phyloP scores from a whole-genome alignment of 2,888 invertebrate species.

The Tetragnatha montana region DNA sequence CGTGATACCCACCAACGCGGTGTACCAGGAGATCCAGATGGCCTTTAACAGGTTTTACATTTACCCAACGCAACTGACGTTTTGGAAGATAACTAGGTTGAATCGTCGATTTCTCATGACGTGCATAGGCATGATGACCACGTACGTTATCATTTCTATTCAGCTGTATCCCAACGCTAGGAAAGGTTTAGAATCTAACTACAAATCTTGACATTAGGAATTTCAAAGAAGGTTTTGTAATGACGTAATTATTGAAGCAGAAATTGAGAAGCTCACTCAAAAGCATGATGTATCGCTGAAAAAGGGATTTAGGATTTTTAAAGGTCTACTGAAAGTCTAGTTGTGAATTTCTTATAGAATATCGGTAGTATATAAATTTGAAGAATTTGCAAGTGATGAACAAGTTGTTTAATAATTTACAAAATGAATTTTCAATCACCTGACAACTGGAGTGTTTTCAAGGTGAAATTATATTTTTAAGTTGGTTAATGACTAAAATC shows the following conservation, averaged over 20 bases:
- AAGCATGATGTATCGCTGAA: too few species aligned
- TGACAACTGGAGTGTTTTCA: too few species aligned
- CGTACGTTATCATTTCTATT: slow-evolving; percentile 40
- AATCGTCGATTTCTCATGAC: slow-evolving; percentile 39
- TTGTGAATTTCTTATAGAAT: too few species aligned
- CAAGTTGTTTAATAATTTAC: too few species aligned
- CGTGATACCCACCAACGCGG: neutral
- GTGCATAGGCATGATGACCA: slow-evolving; percentile 40
- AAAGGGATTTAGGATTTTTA: too few species aligned
- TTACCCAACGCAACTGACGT: slow-evolving; percentile 21
- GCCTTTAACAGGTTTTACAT: slow-evolving; percentile 15
- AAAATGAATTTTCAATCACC: too few species aligned
- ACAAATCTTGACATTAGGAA: neutral
- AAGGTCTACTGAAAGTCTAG: too few species aligned
- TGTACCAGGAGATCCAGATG: slow-evolving; percentile 27
- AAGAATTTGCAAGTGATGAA: too few species aligned
- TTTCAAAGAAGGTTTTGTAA: neutral
- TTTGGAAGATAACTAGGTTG: slow-evolving; percentile 17
- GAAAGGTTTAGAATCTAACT: slow-evolving; percentile 10
- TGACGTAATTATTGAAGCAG: too few species aligned
- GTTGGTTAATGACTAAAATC: too few species aligned
- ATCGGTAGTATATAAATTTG: too few species aligned
- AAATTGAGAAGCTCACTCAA: neutral
- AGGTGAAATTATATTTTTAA: too few species aligned
- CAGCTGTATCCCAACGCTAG: slow-evolving; percentile 35